Percentiles rank a stretch among this genome's conserved stretches.
Evolutionary conservation across 2,888 invertebrate species (phyloP).

Genomic region (Scrobipalpa atriplicella): DNA sequence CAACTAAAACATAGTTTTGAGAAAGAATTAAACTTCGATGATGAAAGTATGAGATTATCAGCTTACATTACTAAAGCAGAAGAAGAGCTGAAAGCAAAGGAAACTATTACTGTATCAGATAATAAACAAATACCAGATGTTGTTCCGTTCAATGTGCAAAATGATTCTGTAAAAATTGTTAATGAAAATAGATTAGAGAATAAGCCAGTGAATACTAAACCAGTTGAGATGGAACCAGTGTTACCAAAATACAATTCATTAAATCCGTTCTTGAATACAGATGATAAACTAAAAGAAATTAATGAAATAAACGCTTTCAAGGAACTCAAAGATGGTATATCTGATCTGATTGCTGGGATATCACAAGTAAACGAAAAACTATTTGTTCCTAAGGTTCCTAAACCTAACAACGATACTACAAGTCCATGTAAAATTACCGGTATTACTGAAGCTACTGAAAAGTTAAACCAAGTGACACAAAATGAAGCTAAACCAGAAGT

Average conservation of each 20-base stretch:
- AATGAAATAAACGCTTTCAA: conserved; percentile 77
- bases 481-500: conserved; percentile 49
- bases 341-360: conserved; percentile 78
- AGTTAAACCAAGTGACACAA: conserved; percentile 58
- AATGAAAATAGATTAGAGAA: conserved; percentile 38
- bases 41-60: conserved; percentile 62
- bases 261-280: conserved; percentile 69
- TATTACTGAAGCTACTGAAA: conserved; percentile 64
- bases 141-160: conserved; percentile 53
- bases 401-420: conserved; percentile 42
- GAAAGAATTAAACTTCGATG: conserved; percentile 69
- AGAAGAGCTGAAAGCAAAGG: conserved; percentile 57
- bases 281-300: conserved; percentile 68
- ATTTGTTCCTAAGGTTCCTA: conserved; percentile 58
- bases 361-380: conserved; percentile 77
- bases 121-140: conserved; percentile 57
- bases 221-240: conserved; percentile 39
- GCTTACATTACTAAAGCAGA: conserved; percentile 54
- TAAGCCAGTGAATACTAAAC: conserved; percentile 28
- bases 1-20: conserved; percentile 75
- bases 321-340: conserved; percentile 78
- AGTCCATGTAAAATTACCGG: conserved; percentile 49
- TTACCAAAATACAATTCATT: conserved; percentile 56
- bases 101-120: conserved; percentile 56
- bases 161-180: conserved; percentile 57